Evolutionary conservation across 2,797 vertebrate genomes (phyloP).

Genomic region (Artibeus lituratus): DNA sequence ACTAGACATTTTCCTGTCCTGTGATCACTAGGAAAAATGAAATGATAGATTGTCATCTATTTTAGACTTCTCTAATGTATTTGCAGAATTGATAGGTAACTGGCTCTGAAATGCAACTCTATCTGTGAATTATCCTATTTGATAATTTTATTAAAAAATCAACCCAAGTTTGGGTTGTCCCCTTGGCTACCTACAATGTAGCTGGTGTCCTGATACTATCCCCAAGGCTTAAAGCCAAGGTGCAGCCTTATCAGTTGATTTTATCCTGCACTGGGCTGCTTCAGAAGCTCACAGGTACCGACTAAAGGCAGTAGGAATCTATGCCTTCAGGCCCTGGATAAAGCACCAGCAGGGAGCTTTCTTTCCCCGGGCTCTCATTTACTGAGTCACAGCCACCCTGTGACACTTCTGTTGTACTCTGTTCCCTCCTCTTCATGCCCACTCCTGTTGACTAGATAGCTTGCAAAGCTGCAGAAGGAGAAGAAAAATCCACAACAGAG

Average conservation of each 20-base stretch:
- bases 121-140: neutral
- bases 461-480: slow-evolving; percentile 2
- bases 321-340: neutral
- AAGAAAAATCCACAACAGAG: slow-evolving; percentile 29
- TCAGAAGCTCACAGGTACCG: neutral
- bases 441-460: neutral
- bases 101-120: neutral
- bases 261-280: neutral
- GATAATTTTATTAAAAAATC: neutral
- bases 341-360: neutral
- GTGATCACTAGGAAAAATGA: neutral
- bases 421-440: neutral
- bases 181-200: neutral
- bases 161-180: neutral
- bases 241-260: neutral
- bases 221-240: neutral
- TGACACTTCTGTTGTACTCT: neutral
- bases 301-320: neutral
- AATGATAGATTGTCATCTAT: neutral
- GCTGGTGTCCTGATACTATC: neutral
- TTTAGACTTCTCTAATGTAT: neutral
- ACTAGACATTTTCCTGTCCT: neutral
- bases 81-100: neutral
- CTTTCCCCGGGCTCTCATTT: neutral
- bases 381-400: neutral